Percentiles rank a stretch among this genome's conserved stretches.
phyloP scores from a whole-genome alignment of 1,140 invertebrate genomes.

The Drosophila seguyi region DNA sequence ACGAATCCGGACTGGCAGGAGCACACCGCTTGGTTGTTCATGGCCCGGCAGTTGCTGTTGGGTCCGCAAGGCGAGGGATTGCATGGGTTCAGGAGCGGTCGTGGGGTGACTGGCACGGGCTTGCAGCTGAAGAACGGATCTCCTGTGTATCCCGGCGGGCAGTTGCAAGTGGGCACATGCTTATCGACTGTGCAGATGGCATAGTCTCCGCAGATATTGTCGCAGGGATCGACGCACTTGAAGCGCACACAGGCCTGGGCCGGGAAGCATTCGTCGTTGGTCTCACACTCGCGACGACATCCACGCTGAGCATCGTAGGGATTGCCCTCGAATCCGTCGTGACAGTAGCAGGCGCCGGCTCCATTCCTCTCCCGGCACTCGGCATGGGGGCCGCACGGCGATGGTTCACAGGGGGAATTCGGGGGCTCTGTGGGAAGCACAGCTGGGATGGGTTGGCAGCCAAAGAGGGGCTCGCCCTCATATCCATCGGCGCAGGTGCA shows the following conservation, averaged over 20 bases:
- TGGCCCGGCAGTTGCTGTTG: slow-evolving; percentile 90
- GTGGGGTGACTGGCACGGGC: slow-evolving; percentile 86
- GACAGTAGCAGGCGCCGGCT: slow-evolving; percentile 90
- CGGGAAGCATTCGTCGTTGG: slow-evolving; percentile 90
- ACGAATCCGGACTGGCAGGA: slow-evolving; percentile 90
- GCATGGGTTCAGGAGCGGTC: slow-evolving; percentile 86
- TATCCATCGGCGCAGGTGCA: slow-evolving; percentile 90
- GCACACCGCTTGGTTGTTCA: slow-evolving; percentile 89
- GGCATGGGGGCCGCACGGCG: slow-evolving; percentile 90
- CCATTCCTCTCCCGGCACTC: slow-evolving; percentile 89
- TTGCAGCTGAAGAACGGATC: slow-evolving; percentile 93
- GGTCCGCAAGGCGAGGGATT: slow-evolving; percentile 89
- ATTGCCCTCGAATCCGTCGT: slow-evolving; percentile 89
- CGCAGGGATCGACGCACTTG: slow-evolving; percentile 92
- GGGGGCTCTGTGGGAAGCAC: slow-evolving; percentile 85
- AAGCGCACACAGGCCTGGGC: slow-evolving; percentile 90
- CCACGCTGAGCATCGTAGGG: slow-evolving; percentile 88
- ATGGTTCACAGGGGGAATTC: slow-evolving; percentile 88
- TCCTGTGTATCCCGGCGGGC: slow-evolving; percentile 90
- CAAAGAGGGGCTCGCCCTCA: slow-evolving; percentile 91
- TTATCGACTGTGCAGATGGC: slow-evolving; percentile 91
- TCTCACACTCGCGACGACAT: slow-evolving; percentile 91
- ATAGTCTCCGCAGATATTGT: slow-evolving; percentile 89
- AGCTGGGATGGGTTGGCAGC: slow-evolving; percentile 86
- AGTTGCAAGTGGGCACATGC: slow-evolving; percentile 91